A percentile compares a stretch with the other conserved stretches of the same genome.
phyloP scores from a whole-genome alignment of 2,113 vertebrate genomes.

The Irena cyanogastra region DNA sequence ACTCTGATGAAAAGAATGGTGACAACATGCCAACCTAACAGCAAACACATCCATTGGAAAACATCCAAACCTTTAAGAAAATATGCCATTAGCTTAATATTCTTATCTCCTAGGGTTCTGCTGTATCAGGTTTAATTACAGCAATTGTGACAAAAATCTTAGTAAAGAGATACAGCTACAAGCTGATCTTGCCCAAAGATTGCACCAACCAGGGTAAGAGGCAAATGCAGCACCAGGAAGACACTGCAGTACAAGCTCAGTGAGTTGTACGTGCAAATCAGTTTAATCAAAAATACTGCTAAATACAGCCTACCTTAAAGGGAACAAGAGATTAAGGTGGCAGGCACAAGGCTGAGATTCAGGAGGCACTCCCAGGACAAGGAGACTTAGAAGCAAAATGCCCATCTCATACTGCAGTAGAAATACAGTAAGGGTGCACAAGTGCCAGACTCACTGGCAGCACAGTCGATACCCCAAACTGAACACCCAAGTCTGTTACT shows the following conservation, averaged over 20 bases:
- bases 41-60: not conserved
- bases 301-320: not conserved
- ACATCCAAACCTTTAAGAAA: slow-evolving; percentile 19
- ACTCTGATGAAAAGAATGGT: not conserved
- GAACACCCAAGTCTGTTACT: not conserved
- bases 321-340: not conserved
- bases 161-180: not conserved
- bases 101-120: not conserved
- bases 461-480: not conserved
- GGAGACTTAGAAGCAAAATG: not conserved
- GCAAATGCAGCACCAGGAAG: not conserved
- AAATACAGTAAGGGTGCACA: not conserved
- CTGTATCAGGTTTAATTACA: slow-evolving; percentile 7
- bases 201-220: not conserved
- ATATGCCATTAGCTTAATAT: not conserved
- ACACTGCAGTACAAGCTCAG: not conserved
- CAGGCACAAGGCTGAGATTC: not conserved
- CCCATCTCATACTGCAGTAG: not conserved
- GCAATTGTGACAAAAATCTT: slow-evolving; percentile 5
- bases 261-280: not conserved
- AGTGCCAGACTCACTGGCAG: not conserved
- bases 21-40: not conserved
- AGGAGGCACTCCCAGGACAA: not conserved
- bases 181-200: not conserved
- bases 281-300: not conserved